Percentiles rank a stretch among this genome's conserved stretches.
These are phyloP conservation scores for Canis aureus DNA, from an alignment of 2,113 vertebrate species.

Conservation along the genomic window DNA sequence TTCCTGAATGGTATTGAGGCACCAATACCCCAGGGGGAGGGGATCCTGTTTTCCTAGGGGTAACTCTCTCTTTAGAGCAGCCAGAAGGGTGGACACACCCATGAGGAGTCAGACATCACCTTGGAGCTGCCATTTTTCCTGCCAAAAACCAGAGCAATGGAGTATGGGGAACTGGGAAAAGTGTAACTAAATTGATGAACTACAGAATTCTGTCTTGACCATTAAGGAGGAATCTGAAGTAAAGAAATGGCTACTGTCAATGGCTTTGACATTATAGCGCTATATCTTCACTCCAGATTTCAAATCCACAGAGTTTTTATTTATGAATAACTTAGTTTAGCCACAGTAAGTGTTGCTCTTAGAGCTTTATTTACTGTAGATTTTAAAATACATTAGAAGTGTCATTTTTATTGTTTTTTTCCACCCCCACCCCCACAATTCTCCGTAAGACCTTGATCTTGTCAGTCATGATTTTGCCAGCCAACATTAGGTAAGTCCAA, in stretches of 20 bases:
- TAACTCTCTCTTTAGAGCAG: not conserved
- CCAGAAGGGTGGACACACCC: not conserved
- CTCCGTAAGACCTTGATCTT: not conserved
- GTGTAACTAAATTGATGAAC: not conserved
- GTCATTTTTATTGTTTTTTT: not conserved
- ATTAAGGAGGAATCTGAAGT: not conserved
- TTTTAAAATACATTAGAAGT: slow-evolving; percentile 1
- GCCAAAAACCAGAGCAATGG: not conserved
- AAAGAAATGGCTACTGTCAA: not conserved
- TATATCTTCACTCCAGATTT: not conserved
- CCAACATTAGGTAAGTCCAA: not conserved
- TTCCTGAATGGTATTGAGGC: not conserved
- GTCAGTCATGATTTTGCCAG: not conserved
- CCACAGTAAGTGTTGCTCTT: not conserved
- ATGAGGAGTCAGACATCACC: not conserved
- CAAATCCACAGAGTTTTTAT: not conserved
- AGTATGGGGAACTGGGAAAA: not conserved
- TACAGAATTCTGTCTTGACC: not conserved
- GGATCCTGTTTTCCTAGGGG: not conserved
- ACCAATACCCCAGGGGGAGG: not conserved
- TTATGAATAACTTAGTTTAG: not conserved
- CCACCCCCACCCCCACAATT: not conserved
- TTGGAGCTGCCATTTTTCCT: not conserved
- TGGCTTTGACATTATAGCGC: not conserved
- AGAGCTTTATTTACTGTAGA: not conserved